Conservation (phyloP, 1,140 invertebrate species). For the Drosophila kurseongensis region DNA sequence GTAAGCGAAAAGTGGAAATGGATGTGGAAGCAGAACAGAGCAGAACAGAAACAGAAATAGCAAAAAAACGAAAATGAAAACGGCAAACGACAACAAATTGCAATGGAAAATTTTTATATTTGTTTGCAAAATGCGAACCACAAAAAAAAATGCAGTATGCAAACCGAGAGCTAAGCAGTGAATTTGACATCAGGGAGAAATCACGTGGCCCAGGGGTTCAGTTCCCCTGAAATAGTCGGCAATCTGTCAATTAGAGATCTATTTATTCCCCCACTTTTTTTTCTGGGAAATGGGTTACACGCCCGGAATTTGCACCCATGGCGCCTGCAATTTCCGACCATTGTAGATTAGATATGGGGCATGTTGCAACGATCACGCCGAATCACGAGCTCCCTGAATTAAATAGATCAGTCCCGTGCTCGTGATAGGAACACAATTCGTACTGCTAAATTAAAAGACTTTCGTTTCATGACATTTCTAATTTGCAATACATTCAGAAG, state of each 20-base stretch:
- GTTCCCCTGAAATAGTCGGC: constrained; percentile 46
- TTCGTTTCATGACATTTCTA: constrained; percentile 8
- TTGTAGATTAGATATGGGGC: constrained; percentile 18
- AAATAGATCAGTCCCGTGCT: constrained; percentile 3
- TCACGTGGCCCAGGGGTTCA: constrained; percentile 29
- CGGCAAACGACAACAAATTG: constrained; percentile 64
- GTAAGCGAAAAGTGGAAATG: constrained; percentile 61
- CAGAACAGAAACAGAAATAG: neutral
- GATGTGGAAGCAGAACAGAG: constrained; percentile 5
- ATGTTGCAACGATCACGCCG: constrained; percentile 1
- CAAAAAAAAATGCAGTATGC: constrained; percentile 20
- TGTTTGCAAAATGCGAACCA: constrained; percentile 43
- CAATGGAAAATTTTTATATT: constrained; percentile 64
- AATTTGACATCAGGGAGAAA: constrained; percentile 26
- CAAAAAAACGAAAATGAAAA: constrained; percentile 47
- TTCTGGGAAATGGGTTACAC: neutral
- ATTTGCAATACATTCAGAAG: constrained; percentile 4
- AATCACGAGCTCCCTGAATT: constrained; percentile 22
- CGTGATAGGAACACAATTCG: neutral
- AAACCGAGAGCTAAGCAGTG: constrained; percentile 36
- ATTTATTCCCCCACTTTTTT: constrained; percentile 8
- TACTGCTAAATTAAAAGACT: neutral
- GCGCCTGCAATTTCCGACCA: constrained; percentile 34
- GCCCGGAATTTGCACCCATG: neutral
- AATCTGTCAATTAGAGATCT: constrained; percentile 33